Evolutionary conservation across 2,113 vertebrate species (phyloP), one percentile per base, ranked within the genome.

Genomic region (Trichechus manatus): DNA sequence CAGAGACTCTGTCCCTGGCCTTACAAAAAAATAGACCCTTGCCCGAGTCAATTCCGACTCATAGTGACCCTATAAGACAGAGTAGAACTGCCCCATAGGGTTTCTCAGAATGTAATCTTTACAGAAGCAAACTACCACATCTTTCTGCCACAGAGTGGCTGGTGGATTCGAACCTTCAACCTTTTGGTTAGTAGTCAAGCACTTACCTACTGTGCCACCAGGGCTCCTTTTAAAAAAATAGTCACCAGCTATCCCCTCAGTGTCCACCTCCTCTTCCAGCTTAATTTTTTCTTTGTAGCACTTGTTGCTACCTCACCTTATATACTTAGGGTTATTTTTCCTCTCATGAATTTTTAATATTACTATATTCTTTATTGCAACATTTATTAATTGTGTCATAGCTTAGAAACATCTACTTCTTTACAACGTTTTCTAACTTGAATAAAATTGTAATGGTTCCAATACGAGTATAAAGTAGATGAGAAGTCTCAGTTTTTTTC

Each of bases 401-500:
- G 36, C 53, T 90, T 87, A 78, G n/a, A 95, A 53, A 88, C 89
- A 50, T 75, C 66, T 81, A 44, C 77, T 79, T 72, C 25, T 92
- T 80, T n/a, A 81, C 7, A 61, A 59, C 82, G 47, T 79, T 72
- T 95, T 86, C 87, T 83, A 83, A 82, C 25, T 31, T 22, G 29
- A 89, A 53, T 59, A 91, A 94, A 90, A 83, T 23, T 23, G 59
- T 50, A 88, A 91, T 33, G 25, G 83, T 59, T 85, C 80, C 17
- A 27, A 27, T 74, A 53, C 79, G 80, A 68, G 44, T 77, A 85
- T 91, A 75, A 92, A 68, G 42, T 31, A 82, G 29, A 39, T 53
- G 44, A 79, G 5, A n/a, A 44, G 20, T 56, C 33, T 84, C 39
- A 61, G 25, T 87, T 96, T 95, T 68, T 87, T 93, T 96, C 44